Conservation (phyloP, 2,797 vertebrate species). For the Pipistrellus pipistrellus region DNA sequence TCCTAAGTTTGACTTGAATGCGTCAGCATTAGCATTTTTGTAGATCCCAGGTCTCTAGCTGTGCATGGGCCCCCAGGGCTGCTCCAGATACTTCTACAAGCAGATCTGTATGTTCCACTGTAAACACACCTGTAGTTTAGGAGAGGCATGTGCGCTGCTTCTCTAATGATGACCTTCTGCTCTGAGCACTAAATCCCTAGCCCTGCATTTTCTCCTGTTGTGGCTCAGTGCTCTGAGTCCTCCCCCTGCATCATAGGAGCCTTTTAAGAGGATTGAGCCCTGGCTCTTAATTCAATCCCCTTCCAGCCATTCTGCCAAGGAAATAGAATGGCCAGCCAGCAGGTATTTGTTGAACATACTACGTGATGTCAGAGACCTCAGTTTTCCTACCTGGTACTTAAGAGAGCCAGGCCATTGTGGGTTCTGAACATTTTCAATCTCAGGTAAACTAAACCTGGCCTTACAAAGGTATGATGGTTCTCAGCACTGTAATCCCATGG, state of each 20-base stretch:
- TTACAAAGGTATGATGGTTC: not conserved
- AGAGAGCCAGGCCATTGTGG: not conserved
- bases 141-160: rapidly evolving
- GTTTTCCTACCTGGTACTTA: not conserved
- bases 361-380: no score
- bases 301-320: not conserved
- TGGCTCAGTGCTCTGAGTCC: not conserved
- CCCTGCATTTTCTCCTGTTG: not conserved
- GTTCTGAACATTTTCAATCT: not conserved
- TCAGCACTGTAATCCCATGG: rapidly evolving
- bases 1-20: not conserved
- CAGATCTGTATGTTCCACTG: not conserved
- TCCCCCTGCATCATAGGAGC: not conserved
- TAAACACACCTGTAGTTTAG: not conserved
- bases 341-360: not conserved
- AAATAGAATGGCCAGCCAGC: no score
- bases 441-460: not conserved
- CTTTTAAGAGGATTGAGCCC: not conserved
- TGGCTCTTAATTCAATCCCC: not conserved
- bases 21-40: not conserved
- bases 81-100: not conserved
- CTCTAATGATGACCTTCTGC: no score
- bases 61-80: no score
- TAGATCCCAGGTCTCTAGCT: no score
- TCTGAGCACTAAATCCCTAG: not conserved